Conservation (phyloP, 2,888 invertebrate genomes). For the Acholoe squamosa region DNA sequence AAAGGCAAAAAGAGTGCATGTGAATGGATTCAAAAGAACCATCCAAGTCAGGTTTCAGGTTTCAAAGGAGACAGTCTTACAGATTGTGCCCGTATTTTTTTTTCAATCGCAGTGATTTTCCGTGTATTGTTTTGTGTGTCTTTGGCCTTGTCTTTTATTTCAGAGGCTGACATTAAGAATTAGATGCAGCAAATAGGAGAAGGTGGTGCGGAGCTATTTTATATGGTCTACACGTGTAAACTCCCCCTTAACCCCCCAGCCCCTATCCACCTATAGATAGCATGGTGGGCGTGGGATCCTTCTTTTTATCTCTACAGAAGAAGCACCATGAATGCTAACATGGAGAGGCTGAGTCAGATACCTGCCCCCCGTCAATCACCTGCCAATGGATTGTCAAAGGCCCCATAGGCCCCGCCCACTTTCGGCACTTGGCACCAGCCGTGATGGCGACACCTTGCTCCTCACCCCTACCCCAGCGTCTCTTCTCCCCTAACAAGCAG, state of each 20-base stretch:
- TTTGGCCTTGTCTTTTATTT: neutral
- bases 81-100: neutral
- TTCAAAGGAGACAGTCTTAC: neutral
- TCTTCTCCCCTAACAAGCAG: neutral
- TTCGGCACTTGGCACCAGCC: conserved; percentile 11
- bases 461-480: neutral
- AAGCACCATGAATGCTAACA: neutral
- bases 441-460: neutral
- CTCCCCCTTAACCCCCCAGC: neutral
- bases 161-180: neutral
- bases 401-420: conserved; percentile 3
- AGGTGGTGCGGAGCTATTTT: neutral
- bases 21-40: conserved; percentile 18
- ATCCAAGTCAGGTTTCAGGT: neutral
- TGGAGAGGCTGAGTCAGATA: neutral
- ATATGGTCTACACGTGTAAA: neutral
- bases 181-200: neutral
- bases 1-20: neutral
- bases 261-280: too few relatives aligned
- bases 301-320: neutral
- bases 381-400: neutral
- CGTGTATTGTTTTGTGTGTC: neutral
- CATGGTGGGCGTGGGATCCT: neutral
- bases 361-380: neutral
- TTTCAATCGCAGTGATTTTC: neutral